Percentiles rank a stretch among this genome's conserved stretches.
These are phyloP conservation scores for Illadopsis cleaveri DNA, from an alignment of 2,113 vertebrate genomes.

Conservation along the genomic window DNA sequence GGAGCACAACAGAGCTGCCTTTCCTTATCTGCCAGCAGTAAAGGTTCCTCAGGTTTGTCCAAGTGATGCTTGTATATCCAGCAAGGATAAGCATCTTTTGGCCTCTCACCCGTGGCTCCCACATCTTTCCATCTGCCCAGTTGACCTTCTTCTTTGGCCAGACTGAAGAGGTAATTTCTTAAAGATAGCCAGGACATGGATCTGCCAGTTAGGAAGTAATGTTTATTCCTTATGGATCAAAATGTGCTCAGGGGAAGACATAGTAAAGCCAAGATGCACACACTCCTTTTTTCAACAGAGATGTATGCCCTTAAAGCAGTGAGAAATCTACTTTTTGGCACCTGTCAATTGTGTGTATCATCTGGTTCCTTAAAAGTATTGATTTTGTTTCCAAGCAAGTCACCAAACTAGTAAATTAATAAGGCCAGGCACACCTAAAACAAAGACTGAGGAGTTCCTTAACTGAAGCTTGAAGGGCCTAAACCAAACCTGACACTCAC, in stretches of 20 bases:
- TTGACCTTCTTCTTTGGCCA: not conserved
- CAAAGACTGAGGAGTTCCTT: not conserved
- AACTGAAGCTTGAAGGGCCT: not conserved
- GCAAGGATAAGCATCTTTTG: not conserved
- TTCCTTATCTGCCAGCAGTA: accelerated
- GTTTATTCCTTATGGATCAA: not conserved
- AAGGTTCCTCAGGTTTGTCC: not conserved
- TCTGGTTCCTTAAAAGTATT: not conserved
- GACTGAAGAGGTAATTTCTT: not conserved
- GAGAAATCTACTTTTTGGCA: not conserved
- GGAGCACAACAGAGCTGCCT: not conserved
- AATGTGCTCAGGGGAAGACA: not conserved
- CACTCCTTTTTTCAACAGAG: not conserved
- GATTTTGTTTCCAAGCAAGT: not conserved
- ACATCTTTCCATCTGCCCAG: not conserved
- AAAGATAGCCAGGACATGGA: not conserved
- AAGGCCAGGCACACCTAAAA: not conserved
- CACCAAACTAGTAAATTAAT: not conserved
- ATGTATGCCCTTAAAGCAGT: not conserved
- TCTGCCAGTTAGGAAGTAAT: not conserved
- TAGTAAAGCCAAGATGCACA: not conserved
- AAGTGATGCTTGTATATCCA: accelerated
- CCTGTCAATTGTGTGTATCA: not conserved
- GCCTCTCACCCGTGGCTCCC: not conserved
- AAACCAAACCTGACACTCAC: not conserved